Conservation (phyloP, 2,113 vertebrate species). For the Diadophis punctatus region DNA sequence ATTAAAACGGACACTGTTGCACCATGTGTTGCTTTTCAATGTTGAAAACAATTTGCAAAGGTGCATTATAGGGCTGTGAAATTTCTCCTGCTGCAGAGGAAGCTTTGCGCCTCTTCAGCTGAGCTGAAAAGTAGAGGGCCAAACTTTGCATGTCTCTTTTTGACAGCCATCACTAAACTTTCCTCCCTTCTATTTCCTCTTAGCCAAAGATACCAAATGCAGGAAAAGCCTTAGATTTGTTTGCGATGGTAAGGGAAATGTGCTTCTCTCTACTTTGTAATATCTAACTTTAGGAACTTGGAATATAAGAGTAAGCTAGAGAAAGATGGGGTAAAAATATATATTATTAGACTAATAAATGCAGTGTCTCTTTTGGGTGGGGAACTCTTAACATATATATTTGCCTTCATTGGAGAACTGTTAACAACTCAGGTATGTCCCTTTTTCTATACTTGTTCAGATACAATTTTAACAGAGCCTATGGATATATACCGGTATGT, state of each 20-base stretch:
- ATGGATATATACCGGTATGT: not conserved
- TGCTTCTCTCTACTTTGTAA: not conserved
- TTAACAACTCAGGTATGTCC: not conserved
- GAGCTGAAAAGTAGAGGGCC: not conserved
- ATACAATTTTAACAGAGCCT: not conserved
- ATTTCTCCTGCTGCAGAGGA: not conserved
- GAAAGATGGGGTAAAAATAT: not conserved
- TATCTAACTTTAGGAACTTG: not conserved
- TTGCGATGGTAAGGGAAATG: not conserved
- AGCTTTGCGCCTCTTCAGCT: not conserved
- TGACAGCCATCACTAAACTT: not conserved
- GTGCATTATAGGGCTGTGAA: not conserved
- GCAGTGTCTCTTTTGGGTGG: not conserved
- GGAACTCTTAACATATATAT: too few species aligned
- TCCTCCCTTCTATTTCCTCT: not conserved
- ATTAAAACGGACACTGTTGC: not conserved
- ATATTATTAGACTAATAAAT: not conserved
- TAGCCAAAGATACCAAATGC: not conserved
- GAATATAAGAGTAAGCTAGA: not conserved
- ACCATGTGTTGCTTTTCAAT: not conserved
- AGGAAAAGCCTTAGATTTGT: not conserved
- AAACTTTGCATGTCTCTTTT: not conserved
- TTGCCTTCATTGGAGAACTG: too few species aligned
- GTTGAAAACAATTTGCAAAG: not conserved
- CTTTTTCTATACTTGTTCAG: slow-evolving; percentile 21